Percentiles rank a stretch among this genome's conserved stretches.
Conservation (phyloP, 2,113 vertebrate species). For the Cephalopholis sonnerati region DNA sequence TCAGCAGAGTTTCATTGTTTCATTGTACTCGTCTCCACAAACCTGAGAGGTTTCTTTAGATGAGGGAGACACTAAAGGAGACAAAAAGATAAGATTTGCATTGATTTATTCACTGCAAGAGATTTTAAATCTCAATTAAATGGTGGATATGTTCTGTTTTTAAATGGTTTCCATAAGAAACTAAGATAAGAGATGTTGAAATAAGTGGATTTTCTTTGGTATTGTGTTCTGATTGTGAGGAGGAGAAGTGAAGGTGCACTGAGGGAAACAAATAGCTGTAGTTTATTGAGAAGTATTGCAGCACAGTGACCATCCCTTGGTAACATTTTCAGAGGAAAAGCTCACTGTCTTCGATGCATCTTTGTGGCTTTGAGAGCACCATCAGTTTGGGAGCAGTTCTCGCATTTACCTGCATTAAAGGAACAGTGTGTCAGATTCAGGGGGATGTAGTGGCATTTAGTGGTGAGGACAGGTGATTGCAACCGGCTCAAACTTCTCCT, state of each 20-base stretch:
- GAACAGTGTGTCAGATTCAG: no score
- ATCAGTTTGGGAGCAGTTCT: not conserved
- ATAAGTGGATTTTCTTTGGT: not conserved
- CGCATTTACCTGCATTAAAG: not conserved
- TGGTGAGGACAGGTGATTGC: no score
- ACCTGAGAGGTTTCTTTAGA: not conserved
- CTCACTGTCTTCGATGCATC: not conserved
- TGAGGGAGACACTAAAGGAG: not conserved
- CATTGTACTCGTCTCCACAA: no score
- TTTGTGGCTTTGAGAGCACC: not conserved
- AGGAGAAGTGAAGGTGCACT: no score
- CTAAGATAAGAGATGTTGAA: not conserved
- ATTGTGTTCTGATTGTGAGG: no score
- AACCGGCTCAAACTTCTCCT: no score
- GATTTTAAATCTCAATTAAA: not conserved
- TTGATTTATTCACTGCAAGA: not conserved
- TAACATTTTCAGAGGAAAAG: not conserved
- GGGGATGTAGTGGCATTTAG: no score
- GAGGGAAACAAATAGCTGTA: no score
- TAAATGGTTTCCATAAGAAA: not conserved
- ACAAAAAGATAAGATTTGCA: not conserved
- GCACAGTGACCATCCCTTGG: not conserved
- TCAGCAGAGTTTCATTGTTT: not conserved
- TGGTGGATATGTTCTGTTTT: not conserved
- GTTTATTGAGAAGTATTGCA: not conserved